A percentile compares a stretch with the other conserved stretches of the same genome.
Conservation (phyloP, 2,113 vertebrate species). For the Rhegmatorhina hoffmannsi region DNA sequence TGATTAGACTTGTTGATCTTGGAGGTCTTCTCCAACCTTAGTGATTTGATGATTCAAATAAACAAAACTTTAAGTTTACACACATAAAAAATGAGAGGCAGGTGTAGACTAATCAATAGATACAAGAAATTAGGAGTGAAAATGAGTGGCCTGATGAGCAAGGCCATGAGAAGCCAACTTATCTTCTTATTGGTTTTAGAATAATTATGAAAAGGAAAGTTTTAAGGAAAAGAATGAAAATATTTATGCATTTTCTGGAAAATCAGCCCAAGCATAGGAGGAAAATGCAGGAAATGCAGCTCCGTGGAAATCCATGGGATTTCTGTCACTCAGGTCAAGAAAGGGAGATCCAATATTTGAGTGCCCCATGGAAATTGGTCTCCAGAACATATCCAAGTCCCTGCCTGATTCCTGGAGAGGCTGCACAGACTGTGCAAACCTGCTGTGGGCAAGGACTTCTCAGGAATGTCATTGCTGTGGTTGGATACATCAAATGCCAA, state of each 20-base stretch:
- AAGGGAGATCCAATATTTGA: not conserved
- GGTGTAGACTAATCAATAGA: not conserved
- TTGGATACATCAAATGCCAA: slow-evolving; percentile 25
- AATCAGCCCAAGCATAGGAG: not conserved
- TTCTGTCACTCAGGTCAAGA: not conserved
- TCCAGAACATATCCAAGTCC: accelerated
- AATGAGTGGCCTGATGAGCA: not conserved
- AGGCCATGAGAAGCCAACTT: not conserved
- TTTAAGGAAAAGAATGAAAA: not conserved
- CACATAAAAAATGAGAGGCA: not conserved
- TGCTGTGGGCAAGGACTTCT: not conserved
- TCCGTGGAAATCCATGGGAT: accelerated
- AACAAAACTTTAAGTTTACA: not conserved
- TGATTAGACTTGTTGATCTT: not conserved
- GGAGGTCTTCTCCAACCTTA: not conserved
- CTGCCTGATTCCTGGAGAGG: not conserved
- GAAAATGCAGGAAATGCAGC: not conserved
- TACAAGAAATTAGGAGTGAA: not conserved
- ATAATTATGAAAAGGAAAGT: not conserved
- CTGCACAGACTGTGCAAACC: not conserved
- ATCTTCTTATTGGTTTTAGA: not conserved
- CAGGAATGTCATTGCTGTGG: slow-evolving; percentile 6
- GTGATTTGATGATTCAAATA: not conserved
- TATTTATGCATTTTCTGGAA: not conserved
- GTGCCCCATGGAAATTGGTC: accelerated